Percentiles rank a stretch among this genome's conserved stretches.
Conservation (phyloP, 2,113 vertebrate species). For the Oreochromis spilurus region DNA sequence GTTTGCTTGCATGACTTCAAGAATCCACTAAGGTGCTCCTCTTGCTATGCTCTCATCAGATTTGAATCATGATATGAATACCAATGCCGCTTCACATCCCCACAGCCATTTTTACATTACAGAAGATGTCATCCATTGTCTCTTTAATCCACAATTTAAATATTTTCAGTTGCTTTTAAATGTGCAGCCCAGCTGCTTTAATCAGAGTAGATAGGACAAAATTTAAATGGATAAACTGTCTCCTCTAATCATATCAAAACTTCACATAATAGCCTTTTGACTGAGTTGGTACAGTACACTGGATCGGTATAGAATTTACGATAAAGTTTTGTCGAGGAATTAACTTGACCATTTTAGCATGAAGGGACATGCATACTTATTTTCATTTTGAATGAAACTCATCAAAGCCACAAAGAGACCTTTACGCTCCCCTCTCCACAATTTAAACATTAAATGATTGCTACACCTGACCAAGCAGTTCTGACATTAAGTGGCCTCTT, state of each 20-base stretch:
- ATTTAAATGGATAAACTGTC: neutral
- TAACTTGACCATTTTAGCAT: neutral
- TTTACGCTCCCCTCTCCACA: neutral
- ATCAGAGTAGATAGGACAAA: neutral
- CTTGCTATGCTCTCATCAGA: neutral
- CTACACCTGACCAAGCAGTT: neutral
- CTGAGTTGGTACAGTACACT: neutral
- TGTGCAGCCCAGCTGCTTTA: neutral
- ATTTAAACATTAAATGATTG: neutral
- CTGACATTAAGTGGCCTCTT: neutral
- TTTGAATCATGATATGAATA: slow-evolving; percentile 14
- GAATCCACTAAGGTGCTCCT: neutral
- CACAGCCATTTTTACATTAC: neutral
- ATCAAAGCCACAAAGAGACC: neutral
- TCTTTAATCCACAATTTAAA: neutral
- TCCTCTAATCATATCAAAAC: neutral
- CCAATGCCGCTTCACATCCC: neutral
- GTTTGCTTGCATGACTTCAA: slow-evolving; percentile 18
- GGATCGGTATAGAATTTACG: neutral
- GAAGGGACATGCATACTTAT: neutral
- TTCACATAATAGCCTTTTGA: neutral
- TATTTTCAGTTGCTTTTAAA: neutral
- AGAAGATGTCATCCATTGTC: neutral
- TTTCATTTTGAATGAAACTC: neutral
- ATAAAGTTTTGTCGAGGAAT: neutral